Percentiles rank a stretch among this genome's conserved stretches.
Conservation (phyloP, 2,113 vertebrate genomes). For the Eleginops maclovinus region DNA sequence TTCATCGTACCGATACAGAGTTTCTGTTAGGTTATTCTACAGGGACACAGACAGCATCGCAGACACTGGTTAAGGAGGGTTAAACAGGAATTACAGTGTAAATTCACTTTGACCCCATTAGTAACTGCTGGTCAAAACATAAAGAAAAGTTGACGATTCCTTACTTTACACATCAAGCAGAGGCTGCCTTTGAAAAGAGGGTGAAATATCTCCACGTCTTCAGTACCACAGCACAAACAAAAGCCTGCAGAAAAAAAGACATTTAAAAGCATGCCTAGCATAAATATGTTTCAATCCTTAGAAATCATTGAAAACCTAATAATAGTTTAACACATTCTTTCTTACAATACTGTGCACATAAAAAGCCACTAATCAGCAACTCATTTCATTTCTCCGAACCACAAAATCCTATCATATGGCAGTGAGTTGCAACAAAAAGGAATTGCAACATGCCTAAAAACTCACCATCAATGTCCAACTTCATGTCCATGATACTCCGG, state of each 20-base stretch:
- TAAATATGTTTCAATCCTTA: too few species aligned
- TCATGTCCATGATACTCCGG: slow-evolving; percentile 73
- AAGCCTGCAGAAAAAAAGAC: slow-evolving; percentile 77
- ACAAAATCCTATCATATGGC: neutral
- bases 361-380: neutral
- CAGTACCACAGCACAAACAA: slow-evolving; percentile 91
- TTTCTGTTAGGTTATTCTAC: slow-evolving; percentile 92
- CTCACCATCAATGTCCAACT: slow-evolving; percentile 88
- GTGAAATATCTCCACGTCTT: slow-evolving; percentile 84
- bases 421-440: neutral
- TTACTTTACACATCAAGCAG: slow-evolving; percentile 88
- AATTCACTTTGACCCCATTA: too few species aligned
- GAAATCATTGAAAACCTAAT: too few species aligned
- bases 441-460: neutral
- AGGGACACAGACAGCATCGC: slow-evolving; percentile 15
- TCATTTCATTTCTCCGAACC: neutral
- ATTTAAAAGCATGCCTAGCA: too few species aligned
- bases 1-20: slow-evolving; percentile 91
- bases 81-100: neutral
- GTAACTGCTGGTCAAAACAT: neutral
- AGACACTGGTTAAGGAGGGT: neutral
- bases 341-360: neutral
- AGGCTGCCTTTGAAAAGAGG: slow-evolving; percentile 94
- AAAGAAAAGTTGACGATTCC: neutral
- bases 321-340: neutral